Conservation (phyloP, 2,888 invertebrate genomes). For the Cerastoderma edule region DNA sequence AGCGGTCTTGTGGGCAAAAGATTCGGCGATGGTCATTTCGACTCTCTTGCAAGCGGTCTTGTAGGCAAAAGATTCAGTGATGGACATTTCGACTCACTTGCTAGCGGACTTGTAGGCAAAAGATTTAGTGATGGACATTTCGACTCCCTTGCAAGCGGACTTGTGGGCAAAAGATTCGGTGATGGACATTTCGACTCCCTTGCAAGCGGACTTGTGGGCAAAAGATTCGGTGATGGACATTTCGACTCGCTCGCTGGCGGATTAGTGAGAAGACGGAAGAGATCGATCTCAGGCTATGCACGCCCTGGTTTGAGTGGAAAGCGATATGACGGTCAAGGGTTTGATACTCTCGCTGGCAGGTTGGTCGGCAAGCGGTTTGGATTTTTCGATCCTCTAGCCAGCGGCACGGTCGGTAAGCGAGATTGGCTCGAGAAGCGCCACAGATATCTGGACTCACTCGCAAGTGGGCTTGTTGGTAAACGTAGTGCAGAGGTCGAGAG, state of each 20-base stretch:
- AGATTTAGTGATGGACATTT: slow-evolving; percentile 19
- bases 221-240: slow-evolving; percentile 23
- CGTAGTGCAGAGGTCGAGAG: slow-evolving; percentile 1
- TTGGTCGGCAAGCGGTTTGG: slow-evolving; percentile 30
- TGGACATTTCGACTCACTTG: slow-evolving; percentile 35
- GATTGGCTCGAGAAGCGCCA: slow-evolving; percentile 9
- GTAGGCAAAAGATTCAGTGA: slow-evolving; percentile 33
- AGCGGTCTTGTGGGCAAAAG: slow-evolving; percentile 29
- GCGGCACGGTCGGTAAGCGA: slow-evolving; percentile 21
- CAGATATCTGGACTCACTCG: slow-evolving; percentile 24
- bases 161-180: slow-evolving; percentile 27
- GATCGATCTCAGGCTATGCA: slow-evolving; percentile 17
- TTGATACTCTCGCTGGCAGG: slow-evolving; percentile 27
- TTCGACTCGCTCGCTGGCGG: slow-evolving; percentile 35
- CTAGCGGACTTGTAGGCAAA: slow-evolving; percentile 40
- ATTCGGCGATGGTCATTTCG: slow-evolving; percentile 25
- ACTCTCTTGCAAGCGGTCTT: slow-evolving; percentile 30
- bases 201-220: slow-evolving; percentile 25
- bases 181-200: slow-evolving; percentile 23
- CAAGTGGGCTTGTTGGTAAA: slow-evolving; percentile 30
- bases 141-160: slow-evolving; percentile 23
- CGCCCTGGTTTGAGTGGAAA: slow-evolving; percentile 28
- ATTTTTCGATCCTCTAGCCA: slow-evolving; percentile 21
- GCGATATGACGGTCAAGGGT: slow-evolving; percentile 27
- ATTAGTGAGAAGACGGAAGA: slow-evolving; percentile 24